Conservation (phyloP, 1,140 invertebrate genomes). For the Leptinotarsa lineolata region DNA sequence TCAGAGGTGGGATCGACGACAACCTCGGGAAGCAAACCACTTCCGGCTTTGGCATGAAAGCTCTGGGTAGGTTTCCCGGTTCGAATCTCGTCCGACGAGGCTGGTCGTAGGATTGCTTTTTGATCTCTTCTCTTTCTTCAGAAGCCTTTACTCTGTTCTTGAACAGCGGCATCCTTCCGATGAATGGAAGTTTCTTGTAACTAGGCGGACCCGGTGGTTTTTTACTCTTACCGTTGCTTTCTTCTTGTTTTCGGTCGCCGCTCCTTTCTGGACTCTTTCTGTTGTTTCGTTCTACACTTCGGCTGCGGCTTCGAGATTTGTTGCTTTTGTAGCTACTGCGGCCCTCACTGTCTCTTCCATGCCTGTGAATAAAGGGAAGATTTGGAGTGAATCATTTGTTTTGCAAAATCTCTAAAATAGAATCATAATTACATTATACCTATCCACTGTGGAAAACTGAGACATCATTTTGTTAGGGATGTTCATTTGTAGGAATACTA, state of each 20-base stretch:
- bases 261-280: constrained; percentile 16
- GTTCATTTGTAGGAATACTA: too few species aligned
- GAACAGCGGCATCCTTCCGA: constrained; percentile 70
- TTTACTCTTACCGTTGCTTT: constrained; percentile 24
- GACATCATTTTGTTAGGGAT: too few species aligned
- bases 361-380: too few species aligned
- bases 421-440: too few species aligned
- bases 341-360: constrained; percentile 18
- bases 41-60: constrained; percentile 57
- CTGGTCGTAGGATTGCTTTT: constrained; percentile 53
- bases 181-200: constrained; percentile 69
- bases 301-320: constrained; percentile 36
- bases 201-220: constrained; percentile 44
- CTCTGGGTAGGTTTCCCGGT: constrained; percentile 50
- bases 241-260: constrained; percentile 29
- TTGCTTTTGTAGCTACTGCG: not conserved
- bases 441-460: too few species aligned
- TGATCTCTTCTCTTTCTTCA: constrained; percentile 48
- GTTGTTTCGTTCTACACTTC: constrained; percentile 28
- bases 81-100: constrained; percentile 51
- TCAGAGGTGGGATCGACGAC: constrained; percentile 58
- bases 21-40: constrained; percentile 63
- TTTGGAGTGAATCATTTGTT: too few species aligned
- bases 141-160: constrained; percentile 62
- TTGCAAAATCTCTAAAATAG: too few species aligned